Evolutionary conservation across 2,797 vertebrate genomes (phyloP).

Genomic region (Harpia harpyja): DNA sequence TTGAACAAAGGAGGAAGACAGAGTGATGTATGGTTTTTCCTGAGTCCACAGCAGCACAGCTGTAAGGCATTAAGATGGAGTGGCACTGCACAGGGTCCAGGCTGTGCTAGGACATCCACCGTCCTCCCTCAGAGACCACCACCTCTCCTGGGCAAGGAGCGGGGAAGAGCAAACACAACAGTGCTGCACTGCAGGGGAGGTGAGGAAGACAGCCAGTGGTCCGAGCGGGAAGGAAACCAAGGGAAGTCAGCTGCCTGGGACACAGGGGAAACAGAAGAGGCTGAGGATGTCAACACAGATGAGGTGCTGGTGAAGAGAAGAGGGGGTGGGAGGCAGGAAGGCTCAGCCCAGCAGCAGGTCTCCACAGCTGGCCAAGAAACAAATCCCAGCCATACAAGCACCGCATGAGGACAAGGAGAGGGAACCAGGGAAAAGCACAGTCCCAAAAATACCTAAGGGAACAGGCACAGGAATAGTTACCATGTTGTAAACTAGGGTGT

Average conservation of each 20-base stretch:
- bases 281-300: background rate
- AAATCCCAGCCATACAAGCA: background rate
- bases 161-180: background rate
- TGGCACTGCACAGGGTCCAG: background rate
- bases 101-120: background rate
- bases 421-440: background rate
- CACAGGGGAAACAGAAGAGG: background rate
- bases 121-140: background rate
- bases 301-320: background rate
- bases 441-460: background rate
- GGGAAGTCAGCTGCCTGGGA: background rate
- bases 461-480: background rate
- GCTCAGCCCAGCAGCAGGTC: background rate
- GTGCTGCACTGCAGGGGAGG: background rate
- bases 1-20: background rate
- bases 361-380: background rate
- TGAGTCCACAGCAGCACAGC: background rate
- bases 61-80: background rate
- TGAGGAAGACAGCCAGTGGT: background rate
- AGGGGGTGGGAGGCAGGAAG: background rate
- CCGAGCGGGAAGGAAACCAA: background rate
- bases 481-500: background rate
- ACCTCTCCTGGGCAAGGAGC: background rate
- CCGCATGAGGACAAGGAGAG: accelerated
- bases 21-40: background rate